phyloP scores from a whole-genome alignment of 2,888 invertebrate genomes.

The Volucella bombylans region DNA sequence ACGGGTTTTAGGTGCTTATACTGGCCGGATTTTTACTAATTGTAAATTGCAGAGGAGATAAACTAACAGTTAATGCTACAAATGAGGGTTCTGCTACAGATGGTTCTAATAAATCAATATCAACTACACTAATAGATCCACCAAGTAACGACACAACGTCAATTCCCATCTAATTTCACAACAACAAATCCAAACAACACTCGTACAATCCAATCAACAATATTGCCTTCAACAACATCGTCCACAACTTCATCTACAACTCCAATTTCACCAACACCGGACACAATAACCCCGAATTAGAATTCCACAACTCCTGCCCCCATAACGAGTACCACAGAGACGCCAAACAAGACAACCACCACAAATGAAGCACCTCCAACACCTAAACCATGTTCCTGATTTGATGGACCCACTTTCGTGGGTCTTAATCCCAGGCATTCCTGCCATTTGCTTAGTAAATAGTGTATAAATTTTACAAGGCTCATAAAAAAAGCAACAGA shows the following conservation, averaged over 20 bases:
- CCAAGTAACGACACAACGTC: conserved; percentile 72
- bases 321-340: conserved; percentile 70
- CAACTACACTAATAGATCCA: conserved; percentile 5
- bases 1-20: conserved; percentile 77
- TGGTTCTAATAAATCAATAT: conserved; percentile 19
- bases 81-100: too few species aligned
- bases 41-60: conserved; percentile 76
- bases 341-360: conserved; percentile 73
- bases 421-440: conserved; percentile 91
- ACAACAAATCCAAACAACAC: conserved; percentile 50
- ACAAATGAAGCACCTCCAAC: conserved; percentile 77
- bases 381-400: conserved; percentile 83
- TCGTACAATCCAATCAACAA: conserved; percentile 75
- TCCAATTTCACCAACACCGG: conserved; percentile 4
- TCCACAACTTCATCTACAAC: conserved; percentile 68
- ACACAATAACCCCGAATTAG: conserved; percentile 74
- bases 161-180: conserved; percentile 38
- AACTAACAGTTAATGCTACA: too few species aligned
- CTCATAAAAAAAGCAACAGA: conserved; percentile 81
- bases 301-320: conserved; percentile 67
- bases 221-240: conserved; percentile 33
- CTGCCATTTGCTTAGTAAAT: conserved; percentile 92
- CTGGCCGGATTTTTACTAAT: conserved; percentile 78
- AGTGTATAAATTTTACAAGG: conserved; percentile 93
- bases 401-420: conserved; percentile 90